Percentiles rank a stretch among this genome's conserved stretches.
phyloP scores from a whole-genome alignment of 2,113 vertebrate species.

The Mixornis gularis region DNA sequence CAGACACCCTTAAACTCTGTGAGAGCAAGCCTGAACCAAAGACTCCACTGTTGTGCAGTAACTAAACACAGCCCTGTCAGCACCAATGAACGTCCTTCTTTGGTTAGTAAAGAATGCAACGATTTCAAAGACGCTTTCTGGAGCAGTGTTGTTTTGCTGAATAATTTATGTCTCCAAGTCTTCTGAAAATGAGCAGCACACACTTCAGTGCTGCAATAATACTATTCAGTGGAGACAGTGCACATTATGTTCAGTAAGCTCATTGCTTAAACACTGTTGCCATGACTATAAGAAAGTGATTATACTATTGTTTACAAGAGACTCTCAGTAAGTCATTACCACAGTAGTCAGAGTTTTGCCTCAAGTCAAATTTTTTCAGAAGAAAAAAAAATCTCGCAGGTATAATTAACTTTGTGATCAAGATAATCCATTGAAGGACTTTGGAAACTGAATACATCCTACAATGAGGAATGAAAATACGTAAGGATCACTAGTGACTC shows the following conservation, averaged over 20 bases:
- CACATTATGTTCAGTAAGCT: constrained; percentile 34
- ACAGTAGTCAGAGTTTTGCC: constrained; percentile 25
- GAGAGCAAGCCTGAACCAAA: not conserved
- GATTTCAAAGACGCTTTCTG: constrained; percentile 28
- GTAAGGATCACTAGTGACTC: not conserved
- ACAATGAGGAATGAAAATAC: not conserved
- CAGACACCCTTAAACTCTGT: not conserved
- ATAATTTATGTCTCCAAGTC: constrained; percentile 30
- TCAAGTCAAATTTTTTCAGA: constrained; percentile 24
- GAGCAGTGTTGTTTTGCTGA: constrained; percentile 42
- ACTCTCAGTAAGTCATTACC: constrained; percentile 39
- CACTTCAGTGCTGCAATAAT: not conserved
- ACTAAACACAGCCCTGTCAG: not conserved
- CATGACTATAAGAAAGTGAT: constrained; percentile 61
- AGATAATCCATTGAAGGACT: not conserved
- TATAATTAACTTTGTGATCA: constrained; percentile 51
- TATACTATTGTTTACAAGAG: constrained; percentile 44
- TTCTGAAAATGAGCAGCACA: constrained; percentile 51
- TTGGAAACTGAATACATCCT: not conserved
- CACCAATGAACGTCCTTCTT: not conserved
- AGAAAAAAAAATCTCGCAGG: not conserved
- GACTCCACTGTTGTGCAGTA: not conserved
- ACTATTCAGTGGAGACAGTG: constrained; percentile 26
- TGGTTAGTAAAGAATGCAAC: not conserved
- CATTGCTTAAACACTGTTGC: constrained; percentile 47